phyloP scores from a whole-genome alignment of 2,797 vertebrate species.

The Holocentrus rufus region DNA sequence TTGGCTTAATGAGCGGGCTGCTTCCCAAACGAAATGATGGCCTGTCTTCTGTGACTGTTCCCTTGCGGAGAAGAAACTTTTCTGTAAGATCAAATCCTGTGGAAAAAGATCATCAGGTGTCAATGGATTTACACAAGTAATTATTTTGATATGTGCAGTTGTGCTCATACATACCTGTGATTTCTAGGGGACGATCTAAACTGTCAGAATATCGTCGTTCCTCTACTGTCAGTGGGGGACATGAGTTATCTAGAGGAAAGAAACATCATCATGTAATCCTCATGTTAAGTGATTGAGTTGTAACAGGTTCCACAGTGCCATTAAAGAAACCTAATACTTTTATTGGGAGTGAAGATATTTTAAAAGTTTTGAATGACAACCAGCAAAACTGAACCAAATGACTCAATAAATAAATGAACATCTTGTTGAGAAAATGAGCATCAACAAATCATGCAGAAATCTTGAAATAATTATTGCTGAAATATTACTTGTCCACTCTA shows the following conservation, averaged over 20 bases:
- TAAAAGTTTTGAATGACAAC: no score
- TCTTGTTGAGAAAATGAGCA: no score
- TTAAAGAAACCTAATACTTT: no score
- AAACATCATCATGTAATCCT: not conserved
- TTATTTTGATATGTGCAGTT: not conserved
- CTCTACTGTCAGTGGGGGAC: constrained; percentile 84
- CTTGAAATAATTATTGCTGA: no score
- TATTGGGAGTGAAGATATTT: no score
- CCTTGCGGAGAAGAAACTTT: constrained; percentile 89
- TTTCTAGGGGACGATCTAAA: constrained; percentile 76
- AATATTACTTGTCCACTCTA: no score
- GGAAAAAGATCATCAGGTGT: constrained; percentile 32
- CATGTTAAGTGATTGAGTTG: not conserved
- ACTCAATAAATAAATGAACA: no score
- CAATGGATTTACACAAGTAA: not conserved
- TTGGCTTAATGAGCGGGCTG: constrained; percentile 88
- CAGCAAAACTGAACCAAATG: no score
- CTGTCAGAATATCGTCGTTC: constrained; percentile 78
- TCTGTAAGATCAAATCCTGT: constrained; percentile 94
- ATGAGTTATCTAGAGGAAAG: constrained; percentile 81
- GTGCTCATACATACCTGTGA: constrained; percentile 84
- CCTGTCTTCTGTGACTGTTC: constrained; percentile 85
- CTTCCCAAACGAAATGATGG: constrained; percentile 91
- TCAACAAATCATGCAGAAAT: no score
- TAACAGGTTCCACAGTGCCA: not conserved